Evolutionary conservation across 2,888 invertebrate genomes (phyloP).

Genomic region (Drosophila nr. fundita): DNA sequence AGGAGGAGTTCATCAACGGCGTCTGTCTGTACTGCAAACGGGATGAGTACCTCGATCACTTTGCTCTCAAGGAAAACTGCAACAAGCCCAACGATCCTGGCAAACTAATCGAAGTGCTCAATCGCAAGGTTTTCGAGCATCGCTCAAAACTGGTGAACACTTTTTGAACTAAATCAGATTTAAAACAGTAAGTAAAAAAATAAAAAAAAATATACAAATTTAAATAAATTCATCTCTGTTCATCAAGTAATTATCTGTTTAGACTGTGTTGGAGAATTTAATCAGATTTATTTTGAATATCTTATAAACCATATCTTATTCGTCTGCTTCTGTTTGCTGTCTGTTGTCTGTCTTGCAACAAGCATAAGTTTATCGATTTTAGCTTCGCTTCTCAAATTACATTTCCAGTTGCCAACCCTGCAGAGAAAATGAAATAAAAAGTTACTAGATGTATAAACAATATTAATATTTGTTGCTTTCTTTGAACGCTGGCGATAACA

Average conservation of each 20-base stretch:
- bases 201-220: not conserved
- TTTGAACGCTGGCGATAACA: conserved; percentile 59
- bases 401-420: conserved; percentile 4
- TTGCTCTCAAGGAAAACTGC: conserved; percentile 66
- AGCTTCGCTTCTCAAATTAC: conserved; percentile 1
- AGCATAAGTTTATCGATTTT: not conserved
- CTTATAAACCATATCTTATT: not conserved
- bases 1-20: conserved; percentile 67
- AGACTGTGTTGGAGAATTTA: not conserved
- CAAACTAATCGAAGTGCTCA: conserved; percentile 52
- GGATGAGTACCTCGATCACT: conserved; percentile 68
- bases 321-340: not conserved
- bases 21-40: conserved; percentile 70
- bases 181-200: conserved; percentile 37
- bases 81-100: conserved; percentile 62
- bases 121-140: conserved; percentile 57
- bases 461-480: conserved; percentile 73
- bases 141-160: conserved; percentile 34
- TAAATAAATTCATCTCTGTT: not conserved
- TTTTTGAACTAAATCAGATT: conserved; percentile 15
- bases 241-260: not conserved
- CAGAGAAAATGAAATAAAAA: conserved; percentile 60
- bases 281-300: not conserved
- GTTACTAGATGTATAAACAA: conserved; percentile 60
- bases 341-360: not conserved